Conservation (phyloP, 1,140 invertebrate species). For the Bicyclus anynana region DNA sequence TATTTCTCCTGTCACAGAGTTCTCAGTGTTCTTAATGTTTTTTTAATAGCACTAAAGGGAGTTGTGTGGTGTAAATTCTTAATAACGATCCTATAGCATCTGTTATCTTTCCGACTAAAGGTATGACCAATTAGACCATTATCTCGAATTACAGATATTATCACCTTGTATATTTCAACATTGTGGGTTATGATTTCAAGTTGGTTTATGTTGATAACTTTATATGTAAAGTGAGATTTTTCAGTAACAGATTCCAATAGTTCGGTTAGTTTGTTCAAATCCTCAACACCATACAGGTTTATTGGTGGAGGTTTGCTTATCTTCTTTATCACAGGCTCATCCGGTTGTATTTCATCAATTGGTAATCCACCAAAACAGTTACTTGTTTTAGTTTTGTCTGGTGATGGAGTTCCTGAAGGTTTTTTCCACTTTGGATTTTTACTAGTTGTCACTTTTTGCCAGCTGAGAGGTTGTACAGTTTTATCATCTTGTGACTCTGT, state of each 20-base stretch:
- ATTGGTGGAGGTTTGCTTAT: conserved; percentile 18
- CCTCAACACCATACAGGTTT: conserved; percentile 21
- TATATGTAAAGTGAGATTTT: conserved; percentile 1
- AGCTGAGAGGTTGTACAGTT: conserved; percentile 9
- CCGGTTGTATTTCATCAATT: not conserved
- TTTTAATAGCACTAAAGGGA: conserved; percentile 15
- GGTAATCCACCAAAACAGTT: too few species aligned
- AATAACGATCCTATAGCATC: conserved; percentile 25
- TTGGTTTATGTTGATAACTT: conserved; percentile 23
- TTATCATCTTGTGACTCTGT: too few species aligned
- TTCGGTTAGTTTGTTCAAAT: conserved; percentile 21
- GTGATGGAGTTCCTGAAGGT: not conserved
- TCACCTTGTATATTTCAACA: conserved; percentile 16
- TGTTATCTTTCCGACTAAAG: conserved; percentile 22
- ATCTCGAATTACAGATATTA: conserved; percentile 10
- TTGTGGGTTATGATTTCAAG: conserved; percentile 4
- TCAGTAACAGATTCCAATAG: conserved; percentile 9
- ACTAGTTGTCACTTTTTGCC: conserved; percentile 16
- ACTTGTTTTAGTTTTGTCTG: too few species aligned
- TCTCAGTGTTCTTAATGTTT: too few species aligned
- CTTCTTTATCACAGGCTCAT: not conserved
- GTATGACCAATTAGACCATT: conserved; percentile 29
- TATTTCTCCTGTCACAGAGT: too few species aligned
- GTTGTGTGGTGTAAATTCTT: conserved; percentile 26
- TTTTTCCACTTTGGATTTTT: conserved; percentile 12